These are phyloP conservation scores for Eulemur macaco DNA, from an alignment of 2,113 vertebrate genomes.

Conservation along the genomic window DNA sequence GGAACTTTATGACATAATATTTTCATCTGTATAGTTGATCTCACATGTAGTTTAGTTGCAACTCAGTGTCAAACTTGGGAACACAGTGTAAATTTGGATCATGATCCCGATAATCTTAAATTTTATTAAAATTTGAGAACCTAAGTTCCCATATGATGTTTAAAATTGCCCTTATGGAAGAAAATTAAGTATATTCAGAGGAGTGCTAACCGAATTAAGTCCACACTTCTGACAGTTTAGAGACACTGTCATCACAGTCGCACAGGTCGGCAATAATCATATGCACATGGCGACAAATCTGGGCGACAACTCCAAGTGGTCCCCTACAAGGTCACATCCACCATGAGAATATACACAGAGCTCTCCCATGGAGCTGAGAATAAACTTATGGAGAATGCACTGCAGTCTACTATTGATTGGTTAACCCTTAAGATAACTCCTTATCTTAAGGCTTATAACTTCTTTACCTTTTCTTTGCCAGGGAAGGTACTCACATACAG, in stretches of 20 bases:
- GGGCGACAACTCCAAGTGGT: not conserved
- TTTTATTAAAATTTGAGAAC: conserved; percentile 6
- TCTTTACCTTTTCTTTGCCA: conserved; percentile 2
- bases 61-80: not conserved
- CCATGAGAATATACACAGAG: not conserved
- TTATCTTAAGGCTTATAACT: conserved; percentile 10
- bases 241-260: not conserved
- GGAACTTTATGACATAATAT: not conserved
- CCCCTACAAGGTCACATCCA: not conserved
- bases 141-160: not conserved
- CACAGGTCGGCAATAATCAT: not conserved
- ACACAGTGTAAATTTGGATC: not conserved
- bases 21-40: not conserved
- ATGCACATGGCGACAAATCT: not conserved
- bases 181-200: not conserved
- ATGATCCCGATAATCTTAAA: not conserved
- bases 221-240: not conserved
- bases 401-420: not conserved
- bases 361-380: not conserved
- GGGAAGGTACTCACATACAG: not conserved
- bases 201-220: not conserved
- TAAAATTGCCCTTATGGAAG: not conserved
- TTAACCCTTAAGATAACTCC: conserved; percentile 46
- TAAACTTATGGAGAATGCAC: not conserved
- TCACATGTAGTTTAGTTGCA: not conserved